Base-by-base conservation (phyloP, 2,113 vertebrate species). In the Triplophysa rosa region DNA sequence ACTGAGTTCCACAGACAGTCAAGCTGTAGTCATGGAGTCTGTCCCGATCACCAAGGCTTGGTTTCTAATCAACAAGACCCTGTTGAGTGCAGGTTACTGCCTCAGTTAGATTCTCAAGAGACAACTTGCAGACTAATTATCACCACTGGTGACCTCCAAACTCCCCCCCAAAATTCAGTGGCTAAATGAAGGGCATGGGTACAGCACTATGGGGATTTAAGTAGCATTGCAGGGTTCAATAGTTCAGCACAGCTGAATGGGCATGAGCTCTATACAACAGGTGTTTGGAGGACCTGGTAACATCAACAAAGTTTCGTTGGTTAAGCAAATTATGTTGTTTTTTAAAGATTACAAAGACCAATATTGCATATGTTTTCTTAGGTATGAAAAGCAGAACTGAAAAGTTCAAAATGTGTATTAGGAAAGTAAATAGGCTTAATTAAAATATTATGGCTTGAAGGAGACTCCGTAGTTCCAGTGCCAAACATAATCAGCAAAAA, bases 401-500 rank as follows among this genome's bases (percentile, higher is more conserved):
- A 49, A 13, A 4, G 47, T 16, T 49, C 47, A 12, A 13, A 49
- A 49, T 49, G 14, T 13, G 47, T 54, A 6, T 54, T 7, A 54
- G 6, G 16, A 8, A 54, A 54, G 52, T 17, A 54, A 54, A 54
- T 54, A 54, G 16, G 52, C 4, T 54, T 16, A n/a, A 19, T 54
- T 54, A 0, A 17, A 19, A 54, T 19, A 54, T 54, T 14, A 17
- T 54, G 52, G 12, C 4, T 54, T 54, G 14, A 16, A 54, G 17
- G 6, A 54, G 52, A 54, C 4, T 6, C 6, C 1, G 17, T 17
- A 19, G 16, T 54, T 7, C 7, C 54, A 59, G 8, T 62, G 23
- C 59, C 71, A 49, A 68, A 42, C 21, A 33, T 37, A 54, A 13
- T 11, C 8, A 45, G 76, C 70, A 86, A 83, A 84, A 83, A 73